A percentile compares a stretch with the other conserved stretches of the same genome.
Evolutionary conservation across 1,140 invertebrate species (phyloP).

Genomic region (Ostrea edulis): DNA sequence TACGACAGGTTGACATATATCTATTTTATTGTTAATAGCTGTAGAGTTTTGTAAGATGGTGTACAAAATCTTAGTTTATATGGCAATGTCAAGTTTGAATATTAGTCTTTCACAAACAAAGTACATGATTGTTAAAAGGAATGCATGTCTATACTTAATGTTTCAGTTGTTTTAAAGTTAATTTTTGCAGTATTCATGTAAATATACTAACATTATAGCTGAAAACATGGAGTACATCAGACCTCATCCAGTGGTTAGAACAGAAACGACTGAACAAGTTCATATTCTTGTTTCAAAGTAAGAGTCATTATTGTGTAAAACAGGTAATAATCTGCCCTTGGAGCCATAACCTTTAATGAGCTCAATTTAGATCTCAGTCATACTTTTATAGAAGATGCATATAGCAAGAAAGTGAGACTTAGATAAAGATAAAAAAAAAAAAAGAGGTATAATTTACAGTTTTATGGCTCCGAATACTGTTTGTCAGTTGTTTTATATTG

Average conservation of each 20-base stretch:
- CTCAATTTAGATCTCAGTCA: no score
- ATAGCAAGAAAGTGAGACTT: no score
- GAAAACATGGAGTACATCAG: slow-evolving; percentile 51
- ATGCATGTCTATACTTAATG: background rate
- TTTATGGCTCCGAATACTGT: no score
- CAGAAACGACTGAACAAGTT: slow-evolving; percentile 48
- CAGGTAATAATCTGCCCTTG: no score
- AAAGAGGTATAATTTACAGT: no score
- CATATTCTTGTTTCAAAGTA: slow-evolving; percentile 55
- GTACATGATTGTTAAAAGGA: no score
- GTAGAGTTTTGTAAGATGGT: background rate
- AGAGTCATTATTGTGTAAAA: background rate
- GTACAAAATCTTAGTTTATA: background rate
- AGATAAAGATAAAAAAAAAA: no score
- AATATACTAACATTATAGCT: slow-evolving; percentile 21
- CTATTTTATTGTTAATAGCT: background rate
- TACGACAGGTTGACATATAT: background rate
- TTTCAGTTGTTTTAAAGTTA: background rate
- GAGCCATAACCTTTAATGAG: no score
- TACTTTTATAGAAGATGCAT: no score
- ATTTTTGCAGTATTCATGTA: background rate
- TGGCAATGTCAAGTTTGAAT: no score
- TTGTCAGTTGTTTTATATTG: no score
- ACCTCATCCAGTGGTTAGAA: slow-evolving; percentile 51
- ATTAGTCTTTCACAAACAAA: no score